Conservation (phyloP, 2,113 vertebrate genomes). For the Prionailurus bengalensis region DNA sequence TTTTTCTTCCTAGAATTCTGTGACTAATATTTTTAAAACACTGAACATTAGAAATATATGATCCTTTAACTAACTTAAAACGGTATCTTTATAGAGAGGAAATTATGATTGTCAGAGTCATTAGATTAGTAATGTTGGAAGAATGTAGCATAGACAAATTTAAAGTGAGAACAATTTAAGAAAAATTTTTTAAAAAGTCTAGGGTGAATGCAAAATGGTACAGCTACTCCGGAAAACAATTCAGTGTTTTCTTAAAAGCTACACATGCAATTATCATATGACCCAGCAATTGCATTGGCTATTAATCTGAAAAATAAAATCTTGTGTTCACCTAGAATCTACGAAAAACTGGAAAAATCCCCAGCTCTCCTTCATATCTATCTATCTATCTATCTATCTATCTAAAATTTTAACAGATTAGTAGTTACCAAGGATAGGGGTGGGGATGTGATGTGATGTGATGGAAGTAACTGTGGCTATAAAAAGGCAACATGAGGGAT, state of each 20-base stretch:
- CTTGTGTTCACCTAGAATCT: background rate
- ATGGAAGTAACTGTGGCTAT: background rate
- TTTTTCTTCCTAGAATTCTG: background rate
- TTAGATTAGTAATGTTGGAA: background rate
- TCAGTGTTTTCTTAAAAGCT: background rate
- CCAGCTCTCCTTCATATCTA: background rate
- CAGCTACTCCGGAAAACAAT: background rate
- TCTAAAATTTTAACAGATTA: background rate
- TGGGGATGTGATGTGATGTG: too few species aligned
- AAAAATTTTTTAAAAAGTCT: background rate
- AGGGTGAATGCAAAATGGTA: background rate
- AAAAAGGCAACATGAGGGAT: background rate
- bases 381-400: background rate
- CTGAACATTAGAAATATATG: background rate
- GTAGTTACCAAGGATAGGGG: background rate
- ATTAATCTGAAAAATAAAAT: background rate
- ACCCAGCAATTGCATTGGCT: background rate
- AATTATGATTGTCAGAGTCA: slow-evolving; percentile 12
- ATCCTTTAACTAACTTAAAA: slow-evolving; percentile 43
- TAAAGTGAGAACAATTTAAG: background rate
- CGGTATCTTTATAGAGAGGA: background rate
- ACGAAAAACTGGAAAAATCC: background rate
- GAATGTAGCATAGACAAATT: background rate
- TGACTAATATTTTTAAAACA: background rate
- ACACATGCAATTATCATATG: background rate